phyloP scores from a whole-genome alignment of 2,888 invertebrate genomes.

The Trichogramma evanescens region DNA sequence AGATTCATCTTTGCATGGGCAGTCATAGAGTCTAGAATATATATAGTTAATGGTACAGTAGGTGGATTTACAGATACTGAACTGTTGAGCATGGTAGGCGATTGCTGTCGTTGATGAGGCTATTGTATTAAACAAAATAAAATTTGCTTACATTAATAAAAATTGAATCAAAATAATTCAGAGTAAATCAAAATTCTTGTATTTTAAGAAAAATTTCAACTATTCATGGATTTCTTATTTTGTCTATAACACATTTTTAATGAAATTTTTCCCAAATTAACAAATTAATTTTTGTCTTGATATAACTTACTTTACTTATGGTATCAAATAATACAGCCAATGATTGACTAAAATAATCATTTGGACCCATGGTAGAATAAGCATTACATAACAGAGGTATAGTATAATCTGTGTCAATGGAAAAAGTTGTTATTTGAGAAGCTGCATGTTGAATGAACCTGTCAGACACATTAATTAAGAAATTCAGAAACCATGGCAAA shows the following conservation, averaged over 20 bases:
- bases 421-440: slow-evolving; percentile 64
- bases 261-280: neutral
- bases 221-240: too few relatives aligned
- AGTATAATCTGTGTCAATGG: slow-evolving; percentile 79
- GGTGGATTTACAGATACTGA: slow-evolving; percentile 55
- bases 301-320: slow-evolving; percentile 54
- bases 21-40: slow-evolving; percentile 84
- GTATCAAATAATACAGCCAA: slow-evolving; percentile 89
- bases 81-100: slow-evolving; percentile 49
- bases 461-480: slow-evolving; percentile 20
- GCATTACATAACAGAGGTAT: slow-evolving; percentile 92
- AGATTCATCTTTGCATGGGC: slow-evolving; percentile 94
- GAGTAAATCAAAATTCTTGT: neutral
- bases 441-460: slow-evolving; percentile 74
- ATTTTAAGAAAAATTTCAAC: too few relatives aligned
- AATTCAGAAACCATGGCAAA: neutral
- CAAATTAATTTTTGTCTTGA: neutral
- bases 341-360: slow-evolving; percentile 82
- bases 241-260: neutral
- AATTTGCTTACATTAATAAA: neutral
- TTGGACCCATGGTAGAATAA: slow-evolving; percentile 75
- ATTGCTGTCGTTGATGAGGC: slow-evolving; percentile 49
- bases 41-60: slow-evolving; percentile 84
- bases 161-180: neutral
- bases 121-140: neutral